Base-by-base conservation (phyloP, 2,888 invertebrate genomes). In the Pedicia rivosa region DNA sequence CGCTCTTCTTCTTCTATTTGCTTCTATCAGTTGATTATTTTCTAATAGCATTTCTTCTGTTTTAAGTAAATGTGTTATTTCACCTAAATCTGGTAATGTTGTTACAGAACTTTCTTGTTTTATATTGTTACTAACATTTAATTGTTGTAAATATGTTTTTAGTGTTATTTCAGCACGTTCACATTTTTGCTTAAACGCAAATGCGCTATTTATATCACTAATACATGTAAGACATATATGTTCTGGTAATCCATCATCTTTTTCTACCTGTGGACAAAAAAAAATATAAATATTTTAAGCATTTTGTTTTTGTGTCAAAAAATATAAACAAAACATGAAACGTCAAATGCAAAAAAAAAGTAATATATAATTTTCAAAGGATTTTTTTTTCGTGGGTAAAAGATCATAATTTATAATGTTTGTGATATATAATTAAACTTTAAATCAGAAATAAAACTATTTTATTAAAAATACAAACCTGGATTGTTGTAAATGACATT, bases 101-200 rank as follows among this genome's bases (percentile, higher is more conserved):
- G 16, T 36, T 7, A 20, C 7, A 15, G 27, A 46, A 43, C 8
- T 42, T 27, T 22, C 22, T 19, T 16, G 43, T 36, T 6, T 37
- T 19, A 19, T 41, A 42, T 24, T 29, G 25, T n/a, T 15, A 12
- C 7, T 48, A 49, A 8, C 6, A 16, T 0, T 39, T 35, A n/a
- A n/a, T 30, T 33, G 28, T 24, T 38, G 39, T 13, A 61, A 33
- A 35, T 58, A 43, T 32, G 58, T 55, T 10, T 54, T 50, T 12
- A 63, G 44, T 1, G 58, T 57, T 19, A 51, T 48, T 24, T 56
- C 55, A 0, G 60, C 56, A 24, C 51, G 58, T 36, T 59, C 57
- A 33, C 60, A 62, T 40, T 57, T 59, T 9, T 56, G 50, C 43
- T 60, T 62, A 36, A 62, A 62, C 1, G 57, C 51, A 31, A 51